Percentiles rank a stretch among this genome's conserved stretches.
These are phyloP conservation scores for Agonopterix heracliana DNA, from an alignment of 2,888 invertebrate genomes.

Conservation along the genomic window DNA sequence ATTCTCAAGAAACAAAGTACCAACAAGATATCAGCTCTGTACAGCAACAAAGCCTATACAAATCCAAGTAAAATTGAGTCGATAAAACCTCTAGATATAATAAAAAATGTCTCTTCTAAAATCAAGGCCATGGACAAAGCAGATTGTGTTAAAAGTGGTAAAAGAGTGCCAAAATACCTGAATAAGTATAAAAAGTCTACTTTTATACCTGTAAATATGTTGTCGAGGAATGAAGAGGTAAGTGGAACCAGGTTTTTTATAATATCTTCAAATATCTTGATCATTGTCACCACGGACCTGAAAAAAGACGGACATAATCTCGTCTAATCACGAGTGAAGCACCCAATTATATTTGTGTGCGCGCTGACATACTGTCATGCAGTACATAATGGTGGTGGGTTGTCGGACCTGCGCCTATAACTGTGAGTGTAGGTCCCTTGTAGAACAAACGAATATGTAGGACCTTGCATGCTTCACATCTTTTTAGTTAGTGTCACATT, in stretches of 20 bases:
- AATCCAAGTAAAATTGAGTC: not conserved
- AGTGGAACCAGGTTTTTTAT: not conserved
- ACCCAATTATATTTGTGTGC: too few species aligned
- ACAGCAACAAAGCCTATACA: constrained; percentile 18
- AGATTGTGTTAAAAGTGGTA: constrained; percentile 26
- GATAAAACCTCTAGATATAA: constrained; percentile 32
- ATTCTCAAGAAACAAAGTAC: constrained; percentile 25
- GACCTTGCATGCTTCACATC: too few species aligned
- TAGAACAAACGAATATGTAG: too few species aligned
- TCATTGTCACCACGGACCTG: too few species aligned
- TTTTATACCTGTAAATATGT: constrained; percentile 35
- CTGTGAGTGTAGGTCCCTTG: too few species aligned
- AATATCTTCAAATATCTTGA: too few species aligned
- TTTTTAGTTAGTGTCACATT: too few species aligned
- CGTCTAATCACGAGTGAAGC: too few species aligned
- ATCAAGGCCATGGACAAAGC: constrained; percentile 49
- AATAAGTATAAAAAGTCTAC: constrained; percentile 22
- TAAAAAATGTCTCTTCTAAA: constrained; percentile 41
- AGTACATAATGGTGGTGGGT: too few species aligned
- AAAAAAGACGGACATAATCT: too few species aligned
- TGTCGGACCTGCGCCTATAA: too few species aligned
- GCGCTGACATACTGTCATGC: too few species aligned
- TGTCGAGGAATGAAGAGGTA: constrained; percentile 31
- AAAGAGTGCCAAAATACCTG: constrained; percentile 13
- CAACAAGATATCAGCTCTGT: constrained; percentile 25